Evolutionary conservation across 2,113 vertebrate species (phyloP).

Genomic region (Amphiprion ocellaris): DNA sequence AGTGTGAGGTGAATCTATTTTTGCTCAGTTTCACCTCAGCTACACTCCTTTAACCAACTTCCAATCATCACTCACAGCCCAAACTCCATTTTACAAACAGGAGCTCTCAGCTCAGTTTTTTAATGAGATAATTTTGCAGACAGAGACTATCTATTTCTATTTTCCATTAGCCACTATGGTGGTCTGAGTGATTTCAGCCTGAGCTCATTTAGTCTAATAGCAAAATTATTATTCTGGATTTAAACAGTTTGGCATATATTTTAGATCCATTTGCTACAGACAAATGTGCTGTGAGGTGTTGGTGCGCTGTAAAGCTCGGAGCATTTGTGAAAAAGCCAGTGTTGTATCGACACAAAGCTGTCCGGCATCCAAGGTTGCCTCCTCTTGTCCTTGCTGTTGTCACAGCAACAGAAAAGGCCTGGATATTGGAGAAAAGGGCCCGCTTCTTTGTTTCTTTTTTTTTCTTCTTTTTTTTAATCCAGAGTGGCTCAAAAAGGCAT

Average conservation of each 20-base stretch:
- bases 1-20: too few species aligned
- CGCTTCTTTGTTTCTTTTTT: constrained; percentile 1
- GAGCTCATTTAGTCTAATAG: background rate
- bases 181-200: background rate
- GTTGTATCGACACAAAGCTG: constrained; percentile 72
- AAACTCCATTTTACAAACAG: constrained; percentile 10
- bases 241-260: constrained; percentile 34
- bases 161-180: constrained; percentile 13
- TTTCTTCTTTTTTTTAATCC: constrained; percentile 2
- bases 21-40: too few species aligned
- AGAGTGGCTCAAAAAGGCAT: background rate
- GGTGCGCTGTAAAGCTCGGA: constrained; percentile 41
- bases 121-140: constrained; percentile 16
- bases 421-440: constrained; percentile 38
- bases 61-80: background rate
- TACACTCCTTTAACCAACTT: too few species aligned
- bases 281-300: constrained; percentile 20
- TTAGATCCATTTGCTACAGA: constrained; percentile 22
- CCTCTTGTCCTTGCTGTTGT: constrained; percentile 75
- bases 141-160: background rate
- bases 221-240: constrained; percentile 20
- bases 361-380: constrained; percentile 72
- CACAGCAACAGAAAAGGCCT: constrained; percentile 76
- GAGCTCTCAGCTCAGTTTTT: constrained; percentile 4
- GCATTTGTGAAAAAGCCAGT: constrained; percentile 46